These are phyloP conservation scores for Junco hyemalis DNA, from an alignment of 2,113 vertebrate genomes.

Conservation along the genomic window DNA sequence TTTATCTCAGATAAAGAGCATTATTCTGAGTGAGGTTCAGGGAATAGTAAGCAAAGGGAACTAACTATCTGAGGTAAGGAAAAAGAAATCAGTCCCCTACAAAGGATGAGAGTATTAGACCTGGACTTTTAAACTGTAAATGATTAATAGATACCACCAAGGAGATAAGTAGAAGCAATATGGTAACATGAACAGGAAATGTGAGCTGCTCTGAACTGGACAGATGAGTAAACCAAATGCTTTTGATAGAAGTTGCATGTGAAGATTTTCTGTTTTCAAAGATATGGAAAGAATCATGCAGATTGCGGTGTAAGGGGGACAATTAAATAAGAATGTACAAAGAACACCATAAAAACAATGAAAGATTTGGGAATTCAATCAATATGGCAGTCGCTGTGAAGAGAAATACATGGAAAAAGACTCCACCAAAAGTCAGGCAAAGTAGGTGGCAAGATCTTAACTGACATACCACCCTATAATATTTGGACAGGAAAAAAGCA, in stretches of 20 bases:
- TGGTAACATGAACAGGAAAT: not conserved
- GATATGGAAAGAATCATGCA: not conserved
- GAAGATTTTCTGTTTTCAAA: not conserved
- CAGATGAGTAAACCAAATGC: not conserved
- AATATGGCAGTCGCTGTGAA: not conserved
- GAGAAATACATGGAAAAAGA: not conserved
- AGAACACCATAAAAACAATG: not conserved
- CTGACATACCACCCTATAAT: not conserved
- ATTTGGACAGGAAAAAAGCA: rapidly evolving
- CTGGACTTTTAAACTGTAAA: not conserved
- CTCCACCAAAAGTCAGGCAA: not conserved
- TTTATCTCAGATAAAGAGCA: not conserved
- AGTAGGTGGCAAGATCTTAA: not conserved
- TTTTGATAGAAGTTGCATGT: not conserved
- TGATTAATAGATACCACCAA: not conserved
- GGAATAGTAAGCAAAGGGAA: not conserved
- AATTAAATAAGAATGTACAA: not conserved
- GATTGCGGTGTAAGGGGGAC: not conserved
- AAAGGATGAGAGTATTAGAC: not conserved
- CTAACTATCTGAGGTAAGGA: not conserved
- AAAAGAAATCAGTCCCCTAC: not conserved
- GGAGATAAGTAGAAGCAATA: not conserved
- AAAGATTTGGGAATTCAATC: not conserved
- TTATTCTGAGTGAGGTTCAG: not conserved
- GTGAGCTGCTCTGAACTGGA: not conserved